Percentiles rank a stretch among this genome's conserved stretches.
Conservation (phyloP, 2,797 vertebrate species). For the Trichosurus vulpecula region DNA sequence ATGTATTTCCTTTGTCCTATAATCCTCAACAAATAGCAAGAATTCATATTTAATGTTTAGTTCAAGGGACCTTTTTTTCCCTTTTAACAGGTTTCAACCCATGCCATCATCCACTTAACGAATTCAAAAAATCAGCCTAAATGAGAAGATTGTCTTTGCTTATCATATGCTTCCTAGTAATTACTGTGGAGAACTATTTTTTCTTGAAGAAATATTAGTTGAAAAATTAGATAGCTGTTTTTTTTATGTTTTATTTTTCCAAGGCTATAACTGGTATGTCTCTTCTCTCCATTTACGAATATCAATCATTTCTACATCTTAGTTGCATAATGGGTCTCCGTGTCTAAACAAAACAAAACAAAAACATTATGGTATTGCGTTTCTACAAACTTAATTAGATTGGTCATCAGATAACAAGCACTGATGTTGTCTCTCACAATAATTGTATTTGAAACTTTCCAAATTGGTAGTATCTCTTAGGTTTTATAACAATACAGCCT, state of each 20-base stretch:
- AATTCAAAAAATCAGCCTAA: not conserved
- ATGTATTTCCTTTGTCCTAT: not conserved
- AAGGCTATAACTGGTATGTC: not conserved
- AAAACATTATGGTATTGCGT: too few species aligned
- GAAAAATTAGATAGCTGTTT: not conserved
- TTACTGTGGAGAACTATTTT: conserved; percentile 41
- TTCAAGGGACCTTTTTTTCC: not conserved
- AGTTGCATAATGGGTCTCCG: too few species aligned
- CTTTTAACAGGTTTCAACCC: conserved; percentile 4
- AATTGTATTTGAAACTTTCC: too few species aligned
- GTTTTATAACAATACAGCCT: too few species aligned
- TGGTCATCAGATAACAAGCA: too few species aligned
- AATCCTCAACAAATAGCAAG: not conserved
- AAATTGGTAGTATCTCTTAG: too few species aligned
- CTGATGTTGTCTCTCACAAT: too few species aligned
- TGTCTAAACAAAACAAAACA: too few species aligned
- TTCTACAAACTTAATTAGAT: too few species aligned
- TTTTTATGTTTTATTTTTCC: not conserved
- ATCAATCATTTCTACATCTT: too few species aligned
- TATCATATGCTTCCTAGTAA: not conserved
- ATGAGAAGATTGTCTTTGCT: too few species aligned
- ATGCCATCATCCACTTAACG: not conserved
- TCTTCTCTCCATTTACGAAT: not conserved
- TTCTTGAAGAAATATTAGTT: conserved; percentile 24
- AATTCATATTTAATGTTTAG: not conserved